Evolutionary conservation across 2,888 invertebrate genomes (phyloP), one percentile per base, ranked within the genome.

Genomic region (Harpalus rubripes): DNA sequence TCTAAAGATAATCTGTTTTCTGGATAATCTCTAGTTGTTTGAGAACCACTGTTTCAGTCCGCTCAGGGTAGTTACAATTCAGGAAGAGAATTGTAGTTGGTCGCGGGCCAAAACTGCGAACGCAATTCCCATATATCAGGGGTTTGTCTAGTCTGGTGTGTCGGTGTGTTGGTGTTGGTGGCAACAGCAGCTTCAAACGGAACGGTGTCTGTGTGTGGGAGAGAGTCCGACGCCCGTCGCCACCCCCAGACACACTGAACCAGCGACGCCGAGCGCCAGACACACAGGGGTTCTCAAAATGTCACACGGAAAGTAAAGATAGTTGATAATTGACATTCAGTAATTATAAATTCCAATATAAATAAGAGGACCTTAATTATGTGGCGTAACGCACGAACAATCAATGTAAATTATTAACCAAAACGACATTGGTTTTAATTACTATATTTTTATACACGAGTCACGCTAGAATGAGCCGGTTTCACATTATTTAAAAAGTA

Each of bases 1-100:
- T 32, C 32, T 32, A 32, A 22, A 1, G 32, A 32, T 32, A 1
- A 32, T 32, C 32, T 32, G 32, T 32, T 32, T 3, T 5, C 32
- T 52, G 10, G 44, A 6, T 52, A 52, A 52, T 52, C 61, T 5
- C 0, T 32, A 1, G 32, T 32, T 61, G 80, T 61, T 80, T 80
- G 80, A 18, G 18, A 12, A 7, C 15, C 41, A 18, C 80, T 80
- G 80, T 12, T 61, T 32, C 16, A 16, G 16, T 41, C 39, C 58
- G 72, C 59, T 59, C 15, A 58, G 82, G 59, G 82, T 82, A 82
- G 82, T 82, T 82, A 82, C 72, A 82, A 72, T 82, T 82, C 82
- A 82, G 82, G 82, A 82, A 82, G 72, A 82, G 82, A 82, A 68
- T 82, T 74, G 72, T 74, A 74, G 16, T 82, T 82, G 82, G 82